A percentile compares a stretch with the other conserved stretches of the same genome.
phyloP scores from a whole-genome alignment of 2,113 vertebrate genomes.

The Eublepharis macularius region DNA sequence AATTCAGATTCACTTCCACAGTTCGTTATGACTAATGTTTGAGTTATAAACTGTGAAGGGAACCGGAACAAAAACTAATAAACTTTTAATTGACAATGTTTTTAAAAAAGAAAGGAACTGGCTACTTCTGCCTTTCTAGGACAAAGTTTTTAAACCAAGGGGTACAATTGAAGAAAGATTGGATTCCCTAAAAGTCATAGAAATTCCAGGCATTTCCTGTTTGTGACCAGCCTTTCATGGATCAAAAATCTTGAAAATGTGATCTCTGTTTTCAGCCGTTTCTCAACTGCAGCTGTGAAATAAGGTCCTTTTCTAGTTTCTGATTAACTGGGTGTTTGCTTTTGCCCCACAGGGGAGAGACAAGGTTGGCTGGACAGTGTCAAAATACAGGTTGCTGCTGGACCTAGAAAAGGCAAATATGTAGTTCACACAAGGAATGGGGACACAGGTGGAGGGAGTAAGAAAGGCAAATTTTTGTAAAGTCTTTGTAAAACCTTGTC shows the following conservation, averaged over 20 bases:
- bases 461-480: background rate
- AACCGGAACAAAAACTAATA: background rate
- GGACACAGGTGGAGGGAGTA: background rate
- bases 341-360: background rate
- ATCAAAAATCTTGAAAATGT: background rate
- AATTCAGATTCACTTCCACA: constrained; percentile 42
- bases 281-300: background rate
- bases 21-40: constrained; percentile 32
- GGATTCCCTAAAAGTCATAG: background rate
- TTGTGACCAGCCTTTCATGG: background rate
- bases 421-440: background rate
- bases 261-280: background rate
- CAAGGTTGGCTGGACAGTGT: background rate
- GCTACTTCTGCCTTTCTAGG: constrained; percentile 3
- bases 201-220: background rate
- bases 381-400: background rate
- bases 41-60: constrained; percentile 46
- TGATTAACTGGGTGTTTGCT: background rate
- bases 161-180: background rate
- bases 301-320: background rate
- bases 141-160: background rate
- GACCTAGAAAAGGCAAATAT: background rate
- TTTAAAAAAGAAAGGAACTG: background rate
- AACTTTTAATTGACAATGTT: background rate
- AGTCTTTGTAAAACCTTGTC: background rate